Evolutionary conservation across 2,113 vertebrate species (phyloP), one percentile per base, ranked within the genome.

Genomic region (Cisticola juncidis): DNA sequence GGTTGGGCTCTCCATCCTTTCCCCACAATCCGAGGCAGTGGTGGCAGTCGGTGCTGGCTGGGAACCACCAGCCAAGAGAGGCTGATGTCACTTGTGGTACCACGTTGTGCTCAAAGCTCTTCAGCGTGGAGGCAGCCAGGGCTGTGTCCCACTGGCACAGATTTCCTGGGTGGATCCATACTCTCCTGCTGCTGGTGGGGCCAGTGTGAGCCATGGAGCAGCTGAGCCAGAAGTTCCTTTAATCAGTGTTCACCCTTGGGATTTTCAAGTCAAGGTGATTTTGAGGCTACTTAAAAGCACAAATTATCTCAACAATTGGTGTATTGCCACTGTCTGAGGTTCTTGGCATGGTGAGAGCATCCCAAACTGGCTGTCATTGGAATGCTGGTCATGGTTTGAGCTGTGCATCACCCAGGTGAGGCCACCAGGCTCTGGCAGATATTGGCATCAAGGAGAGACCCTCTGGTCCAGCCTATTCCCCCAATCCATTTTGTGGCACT

Each of bases 271-370:
- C 20, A 26, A 44, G 62, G 60, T 31, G 25, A 4, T 72, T 45
- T 76, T 82, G 14, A 53, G 38, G n/a, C 5, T 42, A 9, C 28
- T 42, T 56, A 3, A 7, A 70, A 80, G 36, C 47, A 56, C 11
- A 17, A 0, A 4, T 4, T 33, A 6, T 31, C 31, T 40, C 60
- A 40, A 2, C 35, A 66, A 11, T 3, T 54, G 20, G 5, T 56
- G 42, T 35, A 2, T n/a, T 78, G 51, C n/a, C 45, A n/a, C 4
- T 57, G 21, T 57, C 13, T 57, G 56, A 57, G 33, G 56, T 2
- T 15, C 13, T 70, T 16, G 20, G 54, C 92, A 11, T 72, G 45
- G n/a, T 87, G 25, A 36, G 44, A 64, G 7, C 31, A 58, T 29
- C 68, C 42, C 45, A 36, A 12, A 21, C 23, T 42, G 26, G 4